Evolutionary conservation across 2,797 vertebrate species (phyloP).

Genomic region (Poeciliopsis turneri): DNA sequence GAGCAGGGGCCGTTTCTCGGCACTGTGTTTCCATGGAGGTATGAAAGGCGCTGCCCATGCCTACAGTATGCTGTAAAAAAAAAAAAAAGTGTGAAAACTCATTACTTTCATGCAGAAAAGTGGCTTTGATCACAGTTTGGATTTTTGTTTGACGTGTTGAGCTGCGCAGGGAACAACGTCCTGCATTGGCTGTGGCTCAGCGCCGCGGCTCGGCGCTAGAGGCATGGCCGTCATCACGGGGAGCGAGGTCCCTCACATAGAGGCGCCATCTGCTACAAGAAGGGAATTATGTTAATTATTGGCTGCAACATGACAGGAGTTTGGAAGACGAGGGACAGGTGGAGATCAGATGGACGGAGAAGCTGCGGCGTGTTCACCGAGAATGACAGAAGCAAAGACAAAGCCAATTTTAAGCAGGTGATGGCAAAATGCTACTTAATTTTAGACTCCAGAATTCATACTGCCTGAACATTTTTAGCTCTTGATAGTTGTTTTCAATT

Average conservation of each 20-base stretch:
- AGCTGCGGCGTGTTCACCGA: background rate
- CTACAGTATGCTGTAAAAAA: background rate
- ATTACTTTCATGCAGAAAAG: background rate
- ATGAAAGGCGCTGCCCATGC: slow-evolving; percentile 1
- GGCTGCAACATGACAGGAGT: slow-evolving; percentile 41
- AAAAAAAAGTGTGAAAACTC: background rate
- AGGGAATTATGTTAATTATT: slow-evolving; percentile 56
- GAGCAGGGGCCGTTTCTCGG: slow-evolving; percentile 7
- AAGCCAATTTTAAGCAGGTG: background rate
- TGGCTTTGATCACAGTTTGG: background rate
- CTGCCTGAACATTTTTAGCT: background rate
- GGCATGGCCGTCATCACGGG: slow-evolving; percentile 27
- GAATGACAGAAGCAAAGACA: slow-evolving; percentile 5
- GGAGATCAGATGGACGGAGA: slow-evolving; percentile 16
- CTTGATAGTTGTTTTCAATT: background rate
- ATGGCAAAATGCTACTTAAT: background rate
- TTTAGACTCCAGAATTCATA: background rate
- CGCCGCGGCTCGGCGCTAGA: background rate
- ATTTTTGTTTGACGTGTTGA: background rate
- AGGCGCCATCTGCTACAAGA: slow-evolving; percentile 62
- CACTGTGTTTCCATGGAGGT: slow-evolving; percentile 2
- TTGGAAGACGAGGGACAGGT: slow-evolving; percentile 25
- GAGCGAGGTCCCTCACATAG: slow-evolving; percentile 39
- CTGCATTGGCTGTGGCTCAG: background rate
- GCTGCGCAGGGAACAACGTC: background rate